phyloP scores from a whole-genome alignment of 2,888 invertebrate genomes.

The Phragmatobia fuliginosa region DNA sequence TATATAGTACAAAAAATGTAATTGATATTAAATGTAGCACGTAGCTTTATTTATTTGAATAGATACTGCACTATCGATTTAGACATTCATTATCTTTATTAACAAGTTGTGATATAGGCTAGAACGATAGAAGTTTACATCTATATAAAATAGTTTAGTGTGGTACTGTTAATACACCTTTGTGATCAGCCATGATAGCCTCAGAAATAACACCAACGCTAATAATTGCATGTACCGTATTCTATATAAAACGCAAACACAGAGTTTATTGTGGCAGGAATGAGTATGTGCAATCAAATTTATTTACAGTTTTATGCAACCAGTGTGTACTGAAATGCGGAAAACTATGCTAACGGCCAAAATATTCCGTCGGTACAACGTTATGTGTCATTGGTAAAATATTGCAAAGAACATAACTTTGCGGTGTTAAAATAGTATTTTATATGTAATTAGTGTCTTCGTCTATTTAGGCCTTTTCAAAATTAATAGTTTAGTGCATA shows the following conservation, averaged over 20 bases:
- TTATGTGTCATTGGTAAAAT: slow-evolving; percentile 1
- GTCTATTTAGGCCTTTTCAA: neutral
- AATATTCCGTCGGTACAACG: slow-evolving; percentile 7
- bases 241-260: slow-evolving; percentile 32
- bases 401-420: neutral
- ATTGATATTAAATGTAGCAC: too few relatives aligned
- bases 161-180: slow-evolving; percentile 7
- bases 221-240: slow-evolving; percentile 14
- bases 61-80: too few relatives aligned
- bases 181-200: slow-evolving; percentile 26
- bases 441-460: neutral
- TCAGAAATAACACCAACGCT: slow-evolving; percentile 29
- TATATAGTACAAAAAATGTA: too few relatives aligned
- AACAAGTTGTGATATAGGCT: neutral
- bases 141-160: neutral
- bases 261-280: slow-evolving; percentile 25
- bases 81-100: too few relatives aligned
- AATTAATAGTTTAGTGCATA: neutral
- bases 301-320: slow-evolving; percentile 27
- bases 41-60: too few relatives aligned
- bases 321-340: slow-evolving; percentile 12
- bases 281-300: slow-evolving; percentile 29
- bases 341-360: slow-evolving; percentile 36
- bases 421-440: neutral
- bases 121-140: neutral